phyloP scores from a whole-genome alignment of 2,888 invertebrate species.

The Ectemnius continuus region DNA sequence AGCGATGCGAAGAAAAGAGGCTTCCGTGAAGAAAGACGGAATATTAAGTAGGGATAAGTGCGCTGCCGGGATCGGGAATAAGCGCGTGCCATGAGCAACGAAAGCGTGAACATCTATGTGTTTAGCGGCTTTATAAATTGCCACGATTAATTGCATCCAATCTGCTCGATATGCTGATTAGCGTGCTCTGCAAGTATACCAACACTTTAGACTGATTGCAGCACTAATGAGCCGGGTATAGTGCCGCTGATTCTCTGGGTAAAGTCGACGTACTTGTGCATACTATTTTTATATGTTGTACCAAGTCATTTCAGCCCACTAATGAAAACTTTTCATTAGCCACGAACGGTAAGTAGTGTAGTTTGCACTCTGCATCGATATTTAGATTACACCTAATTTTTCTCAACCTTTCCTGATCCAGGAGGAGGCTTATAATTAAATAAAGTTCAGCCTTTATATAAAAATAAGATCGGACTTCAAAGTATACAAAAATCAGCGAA shows the following conservation, averaged over 20 bases:
- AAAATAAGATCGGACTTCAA: too few species aligned
- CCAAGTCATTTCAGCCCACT: constrained; percentile 6
- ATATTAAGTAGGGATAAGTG: constrained; percentile 4
- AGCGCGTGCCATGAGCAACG: constrained; percentile 57
- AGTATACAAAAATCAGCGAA: too few species aligned
- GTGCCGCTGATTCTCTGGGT: constrained; percentile 43
- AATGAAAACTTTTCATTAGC: constrained; percentile 34
- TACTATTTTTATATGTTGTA: constrained; percentile 28
- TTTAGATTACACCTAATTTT: too few species aligned
- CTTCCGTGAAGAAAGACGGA: constrained; percentile 6
- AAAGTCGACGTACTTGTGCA: constrained; percentile 19
- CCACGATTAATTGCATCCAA: constrained; percentile 58
- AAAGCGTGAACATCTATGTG: constrained; percentile 70
- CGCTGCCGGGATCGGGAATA: not conserved
- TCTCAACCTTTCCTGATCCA: too few species aligned
- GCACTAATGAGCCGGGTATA: constrained; percentile 50
- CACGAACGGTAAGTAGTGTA: too few species aligned
- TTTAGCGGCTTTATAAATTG: constrained; percentile 62
- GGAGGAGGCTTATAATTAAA: too few species aligned
- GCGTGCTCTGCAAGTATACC: constrained; percentile 40
- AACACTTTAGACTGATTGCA: constrained; percentile 58
- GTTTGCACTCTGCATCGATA: too few species aligned
- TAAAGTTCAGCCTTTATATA: too few species aligned
- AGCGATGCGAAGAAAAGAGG: not conserved
- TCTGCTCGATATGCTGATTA: constrained; percentile 49